A percentile compares a stretch with the other conserved stretches of the same genome.
phyloP scores from a whole-genome alignment of 2,888 invertebrate genomes.

The Lepidochrysops patricia region DNA sequence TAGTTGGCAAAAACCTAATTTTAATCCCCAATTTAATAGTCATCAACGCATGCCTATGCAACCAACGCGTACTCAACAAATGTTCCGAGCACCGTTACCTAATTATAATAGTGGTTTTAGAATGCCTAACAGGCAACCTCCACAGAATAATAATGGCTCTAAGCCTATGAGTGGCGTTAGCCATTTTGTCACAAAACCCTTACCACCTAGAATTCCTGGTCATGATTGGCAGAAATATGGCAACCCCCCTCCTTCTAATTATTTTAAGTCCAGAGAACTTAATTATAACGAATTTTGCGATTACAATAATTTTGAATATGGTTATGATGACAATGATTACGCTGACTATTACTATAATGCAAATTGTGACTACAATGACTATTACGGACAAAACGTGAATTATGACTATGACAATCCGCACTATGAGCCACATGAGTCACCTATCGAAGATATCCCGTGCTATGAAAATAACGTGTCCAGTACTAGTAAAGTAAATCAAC shows the following conservation, averaged over 20 bases:
- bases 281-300: too few species aligned
- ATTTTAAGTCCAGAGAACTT: too few species aligned
- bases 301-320: too few species aligned
- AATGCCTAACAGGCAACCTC: neutral
- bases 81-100: neutral
- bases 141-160: neutral
- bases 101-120: slow-evolving; percentile 7
- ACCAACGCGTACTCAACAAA: slow-evolving; percentile 6
- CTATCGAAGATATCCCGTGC: neutral
- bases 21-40: slow-evolving; percentile 9
- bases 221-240: neutral
- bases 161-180: neutral
- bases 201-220: neutral
- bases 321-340: too few species aligned
- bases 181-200: neutral
- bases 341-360: neutral
- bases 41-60: slow-evolving; percentile 9
- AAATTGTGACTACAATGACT: too few species aligned
- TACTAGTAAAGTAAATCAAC: neutral
- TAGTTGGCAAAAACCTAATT: neutral
- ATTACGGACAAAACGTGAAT: neutral
- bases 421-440: neutral
- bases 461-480: neutral
- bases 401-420: neutral
- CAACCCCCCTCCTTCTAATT: neutral